Evolutionary conservation across 2,888 invertebrate genomes (phyloP), one percentile per base, ranked within the genome.

Genomic region (Leuctra nigra): DNA sequence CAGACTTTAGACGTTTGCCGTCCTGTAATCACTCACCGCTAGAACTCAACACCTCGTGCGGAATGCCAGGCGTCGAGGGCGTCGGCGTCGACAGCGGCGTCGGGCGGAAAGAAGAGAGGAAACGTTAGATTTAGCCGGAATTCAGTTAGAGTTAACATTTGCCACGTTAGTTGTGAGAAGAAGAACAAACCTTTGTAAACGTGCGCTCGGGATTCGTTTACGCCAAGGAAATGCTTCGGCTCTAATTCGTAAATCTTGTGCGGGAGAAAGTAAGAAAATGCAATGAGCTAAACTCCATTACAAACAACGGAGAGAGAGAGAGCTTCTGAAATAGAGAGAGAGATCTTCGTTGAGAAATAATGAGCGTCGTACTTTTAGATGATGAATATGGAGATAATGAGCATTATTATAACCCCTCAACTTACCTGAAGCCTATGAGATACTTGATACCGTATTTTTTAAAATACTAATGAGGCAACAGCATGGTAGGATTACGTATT

Each of bases 11-110:
- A 55, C 55, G 25, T 39, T 48, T 24, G 33, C 36, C 29, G 41
- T 56, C 56, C 52, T 39, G 56, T 50, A 41, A 56, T 56, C 50
- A 52, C 41, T 56, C 56, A 56, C 52, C 29, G 48, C 24, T 14
- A 25, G 29, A 48, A 48, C 48, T 48, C 48, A 48, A 48, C 48
- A 48, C 50, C 50, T 44, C 44, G 44, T 44, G 44, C 23, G 44
- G 44, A 44, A 44, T 44, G 44, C 44, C 22, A n/a, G 44, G 20
- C 9, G 44, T 41, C 44, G n/a, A 7, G 23, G 18, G 4, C 44
- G 44, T 20, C 41, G 23, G 6, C 23, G 20, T 18, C 50, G 25
- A 25, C 29, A 13, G 16, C 2, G 29, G 18, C 29, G 48, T 48
- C 48, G 29, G 38, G 38, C 9, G 20, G 50, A 35, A 50, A 50